phyloP scores from a whole-genome alignment of 2,113 vertebrate species.

The Paradoxurus hermaphroditus region DNA sequence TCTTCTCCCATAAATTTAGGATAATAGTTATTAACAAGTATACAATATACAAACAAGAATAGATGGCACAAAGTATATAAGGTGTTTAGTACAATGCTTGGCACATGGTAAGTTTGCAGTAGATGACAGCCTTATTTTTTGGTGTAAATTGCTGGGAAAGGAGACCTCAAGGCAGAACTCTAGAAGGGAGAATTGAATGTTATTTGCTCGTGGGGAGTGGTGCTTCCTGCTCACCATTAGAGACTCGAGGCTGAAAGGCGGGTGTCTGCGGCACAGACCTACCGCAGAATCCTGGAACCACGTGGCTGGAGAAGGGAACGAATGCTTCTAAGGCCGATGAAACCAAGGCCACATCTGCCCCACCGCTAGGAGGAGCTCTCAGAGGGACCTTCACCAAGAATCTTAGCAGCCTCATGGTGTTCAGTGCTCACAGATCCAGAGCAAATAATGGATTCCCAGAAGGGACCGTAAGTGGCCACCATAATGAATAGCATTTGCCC shows the following conservation, averaged over 20 bases:
- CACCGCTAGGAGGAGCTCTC: neutral
- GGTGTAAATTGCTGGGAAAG: neutral
- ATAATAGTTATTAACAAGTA: neutral
- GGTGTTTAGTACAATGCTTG: fast-evolving
- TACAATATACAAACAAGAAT: neutral
- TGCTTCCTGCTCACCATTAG: neutral
- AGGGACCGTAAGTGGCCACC: neutral
- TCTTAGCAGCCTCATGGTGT: neutral
- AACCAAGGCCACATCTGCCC: neutral
- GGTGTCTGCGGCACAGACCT: neutral
- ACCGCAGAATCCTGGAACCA: fast-evolving
- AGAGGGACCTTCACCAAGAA: neutral
- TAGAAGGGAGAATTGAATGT: neutral
- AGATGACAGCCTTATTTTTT: neutral
- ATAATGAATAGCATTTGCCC: constrained; percentile 34
- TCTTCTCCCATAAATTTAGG: neutral
- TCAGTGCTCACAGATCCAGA: neutral
- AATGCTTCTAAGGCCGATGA: neutral
- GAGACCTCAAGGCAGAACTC: neutral
- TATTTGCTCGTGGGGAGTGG: neutral
- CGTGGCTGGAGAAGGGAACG: fast-evolving
- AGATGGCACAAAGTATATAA: neutral
- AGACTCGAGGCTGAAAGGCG: neutral
- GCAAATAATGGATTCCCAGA: constrained; percentile 8
- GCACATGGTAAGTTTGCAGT: neutral